Percentiles rank a stretch among this genome's conserved stretches.
phyloP scores from a whole-genome alignment of 2,888 invertebrate genomes.

The Drosophila robusta region DNA sequence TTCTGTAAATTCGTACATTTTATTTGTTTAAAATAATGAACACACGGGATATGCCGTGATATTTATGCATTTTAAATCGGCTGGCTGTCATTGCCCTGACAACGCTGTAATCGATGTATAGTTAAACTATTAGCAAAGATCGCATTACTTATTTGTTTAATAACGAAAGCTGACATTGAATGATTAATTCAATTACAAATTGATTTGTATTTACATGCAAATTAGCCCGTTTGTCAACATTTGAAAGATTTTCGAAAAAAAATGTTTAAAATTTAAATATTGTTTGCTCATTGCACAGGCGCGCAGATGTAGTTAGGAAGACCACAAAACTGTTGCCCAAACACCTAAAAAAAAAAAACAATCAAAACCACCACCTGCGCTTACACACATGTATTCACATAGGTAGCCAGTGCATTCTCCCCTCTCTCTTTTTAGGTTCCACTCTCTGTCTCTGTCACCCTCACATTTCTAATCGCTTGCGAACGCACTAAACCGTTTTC shows the following conservation, averaged over 20 bases:
- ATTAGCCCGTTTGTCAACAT: neutral
- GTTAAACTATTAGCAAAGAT: neutral
- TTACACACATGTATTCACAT: neutral
- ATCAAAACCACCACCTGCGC: conserved; percentile 48
- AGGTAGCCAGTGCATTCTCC: conserved; percentile 13
- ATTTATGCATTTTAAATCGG: no score
- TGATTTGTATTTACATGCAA: neutral
- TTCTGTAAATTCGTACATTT: no score
- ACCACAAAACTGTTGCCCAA: conserved; percentile 23
- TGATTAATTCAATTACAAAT: neutral
- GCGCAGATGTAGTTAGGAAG: conserved; percentile 49
- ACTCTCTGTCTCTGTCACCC: conserved; percentile 12
- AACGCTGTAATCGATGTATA: no score
- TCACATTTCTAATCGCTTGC: conserved; percentile 18
- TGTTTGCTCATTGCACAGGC: conserved; percentile 61
- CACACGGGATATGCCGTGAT: no score
- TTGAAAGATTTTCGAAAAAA: conserved; percentile 8
- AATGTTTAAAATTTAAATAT: conserved; percentile 68
- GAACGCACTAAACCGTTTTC: conserved; percentile 27
- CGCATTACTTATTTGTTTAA: neutral
- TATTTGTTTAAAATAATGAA: no score
- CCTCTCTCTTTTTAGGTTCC: conserved; percentile 6
- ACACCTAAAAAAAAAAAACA: conserved; percentile 28
- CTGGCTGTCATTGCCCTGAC: no score
- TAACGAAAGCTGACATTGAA: neutral